phyloP scores from a whole-genome alignment of 2,113 vertebrate genomes.

The Carollia perspicillata region DNA sequence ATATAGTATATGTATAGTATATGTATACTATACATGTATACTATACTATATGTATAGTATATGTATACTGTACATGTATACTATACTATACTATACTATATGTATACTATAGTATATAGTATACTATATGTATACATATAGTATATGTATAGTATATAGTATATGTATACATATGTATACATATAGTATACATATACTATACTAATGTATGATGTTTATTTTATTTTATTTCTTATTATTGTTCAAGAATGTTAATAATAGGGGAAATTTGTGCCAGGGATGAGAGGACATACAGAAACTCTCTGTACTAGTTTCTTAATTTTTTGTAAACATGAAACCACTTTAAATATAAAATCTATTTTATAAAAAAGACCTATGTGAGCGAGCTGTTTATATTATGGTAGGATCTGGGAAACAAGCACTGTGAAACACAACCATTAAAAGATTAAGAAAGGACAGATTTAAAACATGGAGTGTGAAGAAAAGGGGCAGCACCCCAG shows the following conservation, averaged over 20 bases:
- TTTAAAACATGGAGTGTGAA: not conserved
- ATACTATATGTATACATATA: not conserved
- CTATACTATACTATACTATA: not conserved
- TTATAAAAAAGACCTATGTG: not conserved
- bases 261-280: not conserved
- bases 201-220: not conserved
- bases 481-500: not conserved
- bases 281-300: not conserved
- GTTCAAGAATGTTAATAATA: not conserved
- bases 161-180: not conserved
- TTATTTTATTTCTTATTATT: too few relatives aligned
- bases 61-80: too few relatives aligned
- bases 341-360: not conserved
- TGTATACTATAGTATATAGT: too few relatives aligned
- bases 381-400: not conserved
- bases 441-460: not conserved
- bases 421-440: not conserved
- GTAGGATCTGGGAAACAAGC: not conserved
- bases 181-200: not conserved
- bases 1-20: not conserved
- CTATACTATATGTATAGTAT: not conserved
- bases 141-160: too few relatives aligned
- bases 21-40: too few relatives aligned
- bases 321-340: not conserved
- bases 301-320: not conserved